Evolutionary conservation across 2,797 vertebrate species (phyloP), one percentile per base, ranked within the genome.

Genomic region (Pangasius larnaudii): DNA sequence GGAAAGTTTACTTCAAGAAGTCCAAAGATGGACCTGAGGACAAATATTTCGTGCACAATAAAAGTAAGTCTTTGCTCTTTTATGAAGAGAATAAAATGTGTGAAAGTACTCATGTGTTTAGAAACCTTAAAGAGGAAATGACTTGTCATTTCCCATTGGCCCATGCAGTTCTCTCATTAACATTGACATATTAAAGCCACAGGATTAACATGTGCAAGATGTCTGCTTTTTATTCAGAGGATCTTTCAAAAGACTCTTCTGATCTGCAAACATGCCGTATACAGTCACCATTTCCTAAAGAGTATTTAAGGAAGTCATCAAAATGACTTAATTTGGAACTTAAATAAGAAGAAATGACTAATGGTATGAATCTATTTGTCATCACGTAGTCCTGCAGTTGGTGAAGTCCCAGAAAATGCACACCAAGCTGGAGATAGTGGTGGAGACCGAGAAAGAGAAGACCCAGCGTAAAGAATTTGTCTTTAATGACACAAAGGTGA

Each of bases 371-470:
- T 22, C 5, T 72, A 6, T 65, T 83, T 86, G 27, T 56, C 63
- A 33, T 92, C 92, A 33, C 56, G 90, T 91, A 99, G 99, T 99
- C 91, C 92, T 98, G 86, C 98, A 99, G 97, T 94, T 99, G 92
- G 98, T 99, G 92, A 99, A 99, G 92, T 98, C 97, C 33, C 98
- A 99, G 95, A 99, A 98, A 90, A 95, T 98, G 89, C 97, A 96
- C 1, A 95, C 97, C 91, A 99, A 98, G 91, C 91, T 99, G 85
- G 95, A 96, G 86, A 96, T 99, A 46, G 91, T 97, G 86, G 92
- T 98, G 90, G 98, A 99, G 92, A 98, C 98, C 0, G 98, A 99
- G 92, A 99, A 97, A 92, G 98, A 99, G 93, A 99, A 98, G 94
- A 96, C 96, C 0, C 91, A 96, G 85, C 92, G 97, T 24, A 99